A percentile compares a stretch with the other conserved stretches of the same genome.
These are phyloP conservation scores for Tautogolabrus adspersus DNA, from an alignment of 2,113 vertebrate species.

Conservation along the genomic window DNA sequence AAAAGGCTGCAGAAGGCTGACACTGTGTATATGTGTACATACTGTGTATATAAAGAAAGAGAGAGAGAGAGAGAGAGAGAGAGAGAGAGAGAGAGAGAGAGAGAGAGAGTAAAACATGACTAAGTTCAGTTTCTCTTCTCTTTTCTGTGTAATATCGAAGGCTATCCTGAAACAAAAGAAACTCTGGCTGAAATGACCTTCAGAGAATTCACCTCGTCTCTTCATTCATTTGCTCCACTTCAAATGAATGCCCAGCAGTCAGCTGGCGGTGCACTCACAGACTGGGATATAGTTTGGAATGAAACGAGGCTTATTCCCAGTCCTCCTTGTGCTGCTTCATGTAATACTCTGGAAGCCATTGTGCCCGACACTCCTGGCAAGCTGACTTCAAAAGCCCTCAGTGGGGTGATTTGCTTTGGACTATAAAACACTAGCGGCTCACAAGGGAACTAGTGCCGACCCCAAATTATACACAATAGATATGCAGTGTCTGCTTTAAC, in stretches of 20 bases:
- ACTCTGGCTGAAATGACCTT: constrained; percentile 33
- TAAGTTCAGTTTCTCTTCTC: not conserved
- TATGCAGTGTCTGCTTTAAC: constrained; percentile 33
- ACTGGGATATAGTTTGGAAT: constrained; percentile 37
- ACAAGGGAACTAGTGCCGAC: constrained; percentile 28
- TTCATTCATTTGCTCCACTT: constrained; percentile 43
- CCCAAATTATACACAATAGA: constrained; percentile 16
- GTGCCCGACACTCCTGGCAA: constrained; percentile 37
- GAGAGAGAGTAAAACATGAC: not conserved
- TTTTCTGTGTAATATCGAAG: constrained; percentile 3
- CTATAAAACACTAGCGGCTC: constrained; percentile 38
- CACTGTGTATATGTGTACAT: not conserved
- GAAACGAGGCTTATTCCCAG: constrained; percentile 47
- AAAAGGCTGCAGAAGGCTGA: not conserved
- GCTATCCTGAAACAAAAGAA: constrained; percentile 19
- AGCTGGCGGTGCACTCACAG: constrained; percentile 21
- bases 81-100: too few relatives aligned
- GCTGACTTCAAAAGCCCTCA: constrained; percentile 38
- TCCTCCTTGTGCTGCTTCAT: constrained; percentile 34
- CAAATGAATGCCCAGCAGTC: constrained; percentile 29
- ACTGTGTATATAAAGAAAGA: too few relatives aligned
- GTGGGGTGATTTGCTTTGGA: constrained; percentile 49
- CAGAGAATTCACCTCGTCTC: constrained; percentile 12
- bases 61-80: too few relatives aligned
- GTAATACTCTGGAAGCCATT: constrained; percentile 47